phyloP scores from a whole-genome alignment of 2,888 invertebrate genomes.

The Sphaerophoria rueppellii region DNA sequence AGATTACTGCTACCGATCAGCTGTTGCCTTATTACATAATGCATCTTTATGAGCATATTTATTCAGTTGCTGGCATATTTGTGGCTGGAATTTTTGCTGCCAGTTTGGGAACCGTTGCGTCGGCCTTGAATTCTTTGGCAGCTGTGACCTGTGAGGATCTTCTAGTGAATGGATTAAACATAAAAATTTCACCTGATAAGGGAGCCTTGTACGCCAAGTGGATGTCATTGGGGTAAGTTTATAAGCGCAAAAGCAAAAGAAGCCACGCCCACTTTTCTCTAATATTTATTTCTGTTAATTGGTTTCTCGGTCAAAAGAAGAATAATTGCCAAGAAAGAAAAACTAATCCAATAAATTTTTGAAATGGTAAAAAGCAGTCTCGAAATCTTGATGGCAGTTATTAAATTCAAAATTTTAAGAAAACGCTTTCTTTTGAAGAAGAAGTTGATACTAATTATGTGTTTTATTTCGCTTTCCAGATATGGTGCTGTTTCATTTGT shows the following conservation, averaged over 20 bases:
- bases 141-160: slow-evolving; percentile 96
- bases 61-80: slow-evolving; percentile 94
- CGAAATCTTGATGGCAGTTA: too few species aligned
- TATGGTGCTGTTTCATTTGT: slow-evolving; percentile 90
- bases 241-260: background rate
- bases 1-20: slow-evolving; percentile 89
- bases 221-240: slow-evolving; percentile 86
- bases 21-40: slow-evolving; percentile 95
- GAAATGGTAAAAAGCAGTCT: too few species aligned
- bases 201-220: slow-evolving; percentile 89
- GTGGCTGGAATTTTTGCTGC: slow-evolving; percentile 98
- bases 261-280: too few species aligned
- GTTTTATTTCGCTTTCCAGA: slow-evolving; percentile 61
- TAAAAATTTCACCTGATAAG: slow-evolving; percentile 88
- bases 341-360: too few species aligned
- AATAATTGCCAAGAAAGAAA: too few species aligned
- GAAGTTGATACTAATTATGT: background rate
- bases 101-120: slow-evolving; percentile 97
- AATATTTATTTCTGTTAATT: too few species aligned
- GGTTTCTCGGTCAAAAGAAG: too few species aligned
- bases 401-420: background rate
- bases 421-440: background rate
- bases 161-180: slow-evolving; percentile 87
- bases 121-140: slow-evolving; percentile 96
- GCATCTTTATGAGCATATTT: slow-evolving; percentile 88